Conservation (phyloP, 2,113 vertebrate species). For the Oreocharis arfaki region DNA sequence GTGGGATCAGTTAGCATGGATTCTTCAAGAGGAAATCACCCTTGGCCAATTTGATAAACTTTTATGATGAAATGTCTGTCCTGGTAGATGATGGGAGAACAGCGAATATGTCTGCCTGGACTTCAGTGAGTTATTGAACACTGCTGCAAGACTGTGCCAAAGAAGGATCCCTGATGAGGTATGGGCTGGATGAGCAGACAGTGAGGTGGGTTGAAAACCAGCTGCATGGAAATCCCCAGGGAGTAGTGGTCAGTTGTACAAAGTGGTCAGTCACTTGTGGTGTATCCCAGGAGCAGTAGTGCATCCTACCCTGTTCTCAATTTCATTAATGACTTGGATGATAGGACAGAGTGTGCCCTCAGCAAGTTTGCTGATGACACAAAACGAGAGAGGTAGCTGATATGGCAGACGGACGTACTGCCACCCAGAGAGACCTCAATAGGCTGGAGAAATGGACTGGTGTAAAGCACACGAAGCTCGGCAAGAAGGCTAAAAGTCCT, state of each 20-base stretch:
- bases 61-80: neutral
- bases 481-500: neutral
- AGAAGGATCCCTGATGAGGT: neutral
- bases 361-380: neutral
- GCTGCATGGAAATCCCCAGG: neutral
- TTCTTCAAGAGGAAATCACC: neutral
- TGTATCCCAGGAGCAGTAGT: too few relatives aligned
- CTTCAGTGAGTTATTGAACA: neutral
- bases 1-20: neutral
- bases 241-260: fast-evolving
- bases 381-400: neutral
- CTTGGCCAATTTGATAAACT: neutral
- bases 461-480: neutral
- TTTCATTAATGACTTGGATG: neutral
- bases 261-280: neutral
- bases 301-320: neutral
- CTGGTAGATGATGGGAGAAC: neutral
- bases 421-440: neutral
- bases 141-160: neutral
- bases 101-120: neutral
- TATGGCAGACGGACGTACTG: neutral
- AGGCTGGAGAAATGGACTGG: neutral
- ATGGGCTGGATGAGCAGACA: neutral
- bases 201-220: neutral
- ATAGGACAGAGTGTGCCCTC: neutral